Base-by-base conservation (phyloP, 2,797 vertebrate species). In the Calcarius lapponicus region DNA sequence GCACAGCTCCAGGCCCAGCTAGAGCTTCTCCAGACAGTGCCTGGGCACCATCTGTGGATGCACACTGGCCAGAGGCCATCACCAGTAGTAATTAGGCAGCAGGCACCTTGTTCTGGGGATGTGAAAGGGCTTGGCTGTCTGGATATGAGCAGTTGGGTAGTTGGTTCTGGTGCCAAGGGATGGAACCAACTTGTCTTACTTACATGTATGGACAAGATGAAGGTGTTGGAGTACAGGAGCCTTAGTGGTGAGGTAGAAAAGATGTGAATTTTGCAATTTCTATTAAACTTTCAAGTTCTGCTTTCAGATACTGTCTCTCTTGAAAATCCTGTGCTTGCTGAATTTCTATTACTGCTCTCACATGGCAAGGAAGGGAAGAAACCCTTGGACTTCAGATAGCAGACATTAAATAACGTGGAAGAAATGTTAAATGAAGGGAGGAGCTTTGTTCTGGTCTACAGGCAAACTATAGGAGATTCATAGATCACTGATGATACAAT, bases 121-220 rank as follows among this genome's bases (percentile, higher is more conserved):
- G 86, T 93, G 73, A 97, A 95, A 95, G 83, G 88, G 80, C 80
- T 94, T 93, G 89, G 80, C 70, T 95, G 88, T 89, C 88, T 94
- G 92, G 17, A 32, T 86, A 38, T 1, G 13, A 88, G 56, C 78
- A 86, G 34, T 78, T 94, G 80, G 86, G 78, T 84, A 60, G 40
- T 17, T 82, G 80, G 38, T 64, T 95, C 17, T 53, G n/a, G 40
- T 76, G 78, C 90, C 78, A 76, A 71, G 67, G 67, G 81, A 85
- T 76, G 45, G n/a, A 67, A 76, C 15, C 16, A 53, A 45, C 78
- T 88, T 93, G 86, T 93, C 69, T 80, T 85, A 73, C 76, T 90
- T 87, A 50, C 80, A 54, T 76, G 80, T 73, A 76, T 43, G 80
- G 60, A 64, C 90, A 89, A 90, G 95, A 67, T 61, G 64, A 95